Percentiles rank a stretch among this genome's conserved stretches.
These are phyloP conservation scores for Plectrocnemia conspersa DNA, from an alignment of 1,140 invertebrate genomes.

Conservation along the genomic window DNA sequence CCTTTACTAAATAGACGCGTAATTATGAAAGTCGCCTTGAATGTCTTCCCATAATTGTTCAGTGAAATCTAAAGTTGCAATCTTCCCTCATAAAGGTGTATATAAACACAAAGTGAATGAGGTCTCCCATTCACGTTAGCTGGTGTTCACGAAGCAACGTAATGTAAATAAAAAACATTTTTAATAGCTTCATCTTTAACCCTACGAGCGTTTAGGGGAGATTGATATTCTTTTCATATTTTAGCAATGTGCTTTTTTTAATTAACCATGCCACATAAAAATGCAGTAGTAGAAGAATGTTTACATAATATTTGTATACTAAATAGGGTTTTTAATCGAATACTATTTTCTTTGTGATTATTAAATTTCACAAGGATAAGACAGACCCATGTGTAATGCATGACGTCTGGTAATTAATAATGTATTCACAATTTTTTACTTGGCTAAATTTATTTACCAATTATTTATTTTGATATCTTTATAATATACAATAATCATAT, in stretches of 20 bases:
- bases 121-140: constrained; percentile 6
- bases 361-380: too few species aligned
- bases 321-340: too few species aligned
- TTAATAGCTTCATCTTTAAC: constrained; percentile 18
- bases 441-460: too few species aligned
- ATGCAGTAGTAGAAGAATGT: too few species aligned
- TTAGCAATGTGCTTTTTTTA: neutral
- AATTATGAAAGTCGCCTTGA: constrained; percentile 16
- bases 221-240: constrained; percentile 2
- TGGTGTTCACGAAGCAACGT: constrained; percentile 13
- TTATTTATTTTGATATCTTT: too few species aligned
- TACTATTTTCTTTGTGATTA: too few species aligned
- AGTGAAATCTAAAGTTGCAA: constrained; percentile 21
- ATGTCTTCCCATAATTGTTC: constrained; percentile 14
- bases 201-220: constrained; percentile 6
- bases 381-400: too few species aligned
- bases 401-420: too few species aligned
- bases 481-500: too few species aligned
- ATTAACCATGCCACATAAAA: too few species aligned
- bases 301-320: too few species aligned
- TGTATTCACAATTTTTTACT: too few species aligned
- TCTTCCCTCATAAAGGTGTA: constrained; percentile 14
- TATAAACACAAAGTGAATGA: constrained; percentile 6
- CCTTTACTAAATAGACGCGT: neutral
- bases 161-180: constrained; percentile 21